Evolutionary conservation across 2,797 vertebrate genomes (phyloP).

Genomic region (Silurus lanzhouensis): DNA sequence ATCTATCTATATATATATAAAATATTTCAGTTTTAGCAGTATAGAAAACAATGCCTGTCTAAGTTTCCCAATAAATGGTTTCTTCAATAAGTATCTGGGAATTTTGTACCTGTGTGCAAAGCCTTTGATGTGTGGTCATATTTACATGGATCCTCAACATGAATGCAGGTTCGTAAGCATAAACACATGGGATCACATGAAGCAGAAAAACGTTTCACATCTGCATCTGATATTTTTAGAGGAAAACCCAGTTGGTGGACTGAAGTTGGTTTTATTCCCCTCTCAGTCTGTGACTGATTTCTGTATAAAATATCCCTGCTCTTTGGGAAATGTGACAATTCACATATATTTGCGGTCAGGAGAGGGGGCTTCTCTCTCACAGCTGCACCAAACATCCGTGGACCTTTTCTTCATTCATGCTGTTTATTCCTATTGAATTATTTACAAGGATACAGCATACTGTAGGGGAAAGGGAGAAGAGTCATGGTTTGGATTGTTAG

Average conservation of each 20-base stretch:
- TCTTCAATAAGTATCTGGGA: constrained; percentile 5
- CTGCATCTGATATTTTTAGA: constrained; percentile 44
- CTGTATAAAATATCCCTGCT: constrained; percentile 44
- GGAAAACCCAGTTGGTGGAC: constrained; percentile 13
- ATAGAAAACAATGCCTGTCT: background rate
- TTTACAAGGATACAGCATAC: constrained; percentile 35
- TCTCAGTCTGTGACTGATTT: constrained; percentile 43
- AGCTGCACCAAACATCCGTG: constrained; percentile 13
- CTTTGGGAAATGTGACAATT: constrained; percentile 48
- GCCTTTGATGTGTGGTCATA: background rate
- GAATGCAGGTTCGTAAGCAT: constrained; percentile 3
- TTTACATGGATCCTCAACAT: constrained; percentile 4
- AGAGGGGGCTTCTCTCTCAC: constrained; percentile 25
- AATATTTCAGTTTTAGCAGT: background rate
- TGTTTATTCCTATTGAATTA: constrained; percentile 24
- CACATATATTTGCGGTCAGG: constrained; percentile 30
- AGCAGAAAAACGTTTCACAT: constrained; percentile 28
- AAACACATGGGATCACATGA: background rate
- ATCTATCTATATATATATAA: background rate
- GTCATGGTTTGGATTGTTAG: constrained; percentile 44
- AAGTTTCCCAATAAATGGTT: background rate
- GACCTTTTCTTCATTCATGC: background rate
- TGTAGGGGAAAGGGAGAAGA: constrained; percentile 7
- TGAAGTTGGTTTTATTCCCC: constrained; percentile 38
- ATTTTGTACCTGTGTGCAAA: constrained; percentile 13